These are phyloP conservation scores for Platyrinchus mystaceus DNA, from an alignment of 2,797 vertebrate genomes.

Conservation along the genomic window DNA sequence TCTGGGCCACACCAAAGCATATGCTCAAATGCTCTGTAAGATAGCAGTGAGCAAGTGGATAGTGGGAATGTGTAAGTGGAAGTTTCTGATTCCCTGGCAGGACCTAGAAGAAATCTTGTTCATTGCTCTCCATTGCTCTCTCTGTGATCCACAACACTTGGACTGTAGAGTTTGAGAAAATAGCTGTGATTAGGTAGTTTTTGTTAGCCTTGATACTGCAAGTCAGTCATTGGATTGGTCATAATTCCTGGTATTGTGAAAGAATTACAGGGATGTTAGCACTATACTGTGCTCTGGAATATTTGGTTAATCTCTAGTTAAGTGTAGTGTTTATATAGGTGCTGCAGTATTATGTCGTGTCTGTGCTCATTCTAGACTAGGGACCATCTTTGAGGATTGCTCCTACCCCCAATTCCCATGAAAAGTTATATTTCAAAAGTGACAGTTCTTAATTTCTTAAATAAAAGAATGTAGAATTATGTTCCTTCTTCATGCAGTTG, in stretches of 20 bases:
- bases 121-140: neutral
- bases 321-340: neutral
- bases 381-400: neutral
- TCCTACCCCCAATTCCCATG: neutral
- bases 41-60: neutral
- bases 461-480: neutral
- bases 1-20: neutral
- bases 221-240: neutral
- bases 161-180: neutral
- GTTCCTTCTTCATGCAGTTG: neutral
- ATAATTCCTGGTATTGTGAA: neutral
- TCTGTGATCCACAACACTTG: neutral
- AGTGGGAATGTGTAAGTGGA: neutral
- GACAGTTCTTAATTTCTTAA: neutral
- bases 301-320: neutral
- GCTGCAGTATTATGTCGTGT: neutral
- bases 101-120: neutral
- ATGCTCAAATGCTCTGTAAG: neutral
- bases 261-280: neutral
- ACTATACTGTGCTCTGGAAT: neutral
- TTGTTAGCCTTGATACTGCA: neutral
- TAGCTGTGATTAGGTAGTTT: neutral
- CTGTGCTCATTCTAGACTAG: neutral
- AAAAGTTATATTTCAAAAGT: neutral
- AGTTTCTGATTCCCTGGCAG: neutral